Evolutionary conservation across 2,888 invertebrate species (phyloP), one percentile per base, ranked within the genome.

Genomic region (Latheticus oryzae): DNA sequence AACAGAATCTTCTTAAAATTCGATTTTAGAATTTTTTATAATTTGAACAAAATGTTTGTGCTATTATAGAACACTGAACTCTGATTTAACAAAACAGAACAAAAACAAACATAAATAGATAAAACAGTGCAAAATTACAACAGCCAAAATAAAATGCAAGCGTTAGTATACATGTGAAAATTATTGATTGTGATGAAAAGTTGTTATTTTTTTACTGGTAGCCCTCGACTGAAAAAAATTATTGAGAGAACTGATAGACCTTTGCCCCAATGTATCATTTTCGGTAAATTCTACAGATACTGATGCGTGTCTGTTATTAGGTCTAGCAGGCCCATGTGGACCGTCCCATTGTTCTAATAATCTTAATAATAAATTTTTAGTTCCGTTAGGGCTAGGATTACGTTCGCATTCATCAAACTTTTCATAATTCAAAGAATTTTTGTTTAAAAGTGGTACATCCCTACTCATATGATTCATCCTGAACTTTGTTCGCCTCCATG

Each of bases 221-320:
- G 78, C 70, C 33, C 79, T 72, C 32, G 82, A 79, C 62, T 89
- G 88, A 76, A 90, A 91, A 80, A 91, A 91, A 51, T 88, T 88
- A 65, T 91, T 90, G 32, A 91, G 82, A 51, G 91, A 91, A 66
- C 88, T 90, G 82, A 92, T 90, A 4, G 91, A 89, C 67, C 84
- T 85, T 71, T 91, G 88, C 23, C 89, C 90, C 42, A 91, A 79
- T 59, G 86, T 85, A 65, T 90, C 88, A 12, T 86, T 84, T 5
- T 88, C 84, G 15, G 87, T 86, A 86, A 88, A 90, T 69, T 91
- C 91, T 42, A 88, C 79, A 16, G 91, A 90, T 64, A 91, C 84
- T 9, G 90, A 90, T 69, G 89, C 88, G 65, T 89, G 88, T 24
- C 84, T 72, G 0, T 85, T 83, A 9, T 82, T 82, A 1, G 85